Evolutionary conservation across 1,140 invertebrate species (phyloP), one percentile per base, ranked within the genome.

Genomic region (Macrobrachium nipponense): DNA sequence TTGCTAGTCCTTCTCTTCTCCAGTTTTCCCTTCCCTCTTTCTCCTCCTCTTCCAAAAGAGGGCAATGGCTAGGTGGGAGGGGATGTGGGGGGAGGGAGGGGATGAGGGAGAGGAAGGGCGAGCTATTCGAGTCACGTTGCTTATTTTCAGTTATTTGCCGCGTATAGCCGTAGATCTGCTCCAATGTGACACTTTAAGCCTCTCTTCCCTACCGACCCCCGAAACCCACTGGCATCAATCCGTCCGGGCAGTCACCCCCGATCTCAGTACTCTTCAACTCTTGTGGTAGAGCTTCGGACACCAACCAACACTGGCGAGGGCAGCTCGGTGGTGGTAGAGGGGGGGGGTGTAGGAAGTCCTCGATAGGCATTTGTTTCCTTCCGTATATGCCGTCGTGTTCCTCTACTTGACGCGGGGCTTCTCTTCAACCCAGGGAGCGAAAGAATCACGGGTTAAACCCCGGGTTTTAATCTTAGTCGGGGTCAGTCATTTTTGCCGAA

Each of bases 121-220:
- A 36, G 78, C 78, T 86, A 86, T 86, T 86, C 84, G 77, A 86
- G 84, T 86, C 84, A 86, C 84, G 84, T 86, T 86, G 84, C 84
- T 86, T 86, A 86, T 86, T 86, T 86, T 86, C 84, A 86, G 84
- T 86, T 86, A 86, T 86, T 86, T 86, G 84, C 84, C 84, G 84
- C 84, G 84, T 86, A 86, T 86, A 86, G 77, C 84, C 84, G 84
- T 86, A 86, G 84, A 86, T 86, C 84, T 86, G 77, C 77, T 78
- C 84, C 84, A 86, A 86, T 86, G 84, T 86, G 84, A 86, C 84
- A 86, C 84, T 86, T 86, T 86, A 86, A 86, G 84, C 84, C 84
- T 86, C 84, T 86, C 84, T 86, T 86, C 80, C 84, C 84, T 86
- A 64, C 84, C 84, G 76, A 75, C 84, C 23, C 82, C 84, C 77